Evolutionary conservation across 2,113 vertebrate genomes (phyloP).

Genomic region (Larimichthys polyactis): DNA sequence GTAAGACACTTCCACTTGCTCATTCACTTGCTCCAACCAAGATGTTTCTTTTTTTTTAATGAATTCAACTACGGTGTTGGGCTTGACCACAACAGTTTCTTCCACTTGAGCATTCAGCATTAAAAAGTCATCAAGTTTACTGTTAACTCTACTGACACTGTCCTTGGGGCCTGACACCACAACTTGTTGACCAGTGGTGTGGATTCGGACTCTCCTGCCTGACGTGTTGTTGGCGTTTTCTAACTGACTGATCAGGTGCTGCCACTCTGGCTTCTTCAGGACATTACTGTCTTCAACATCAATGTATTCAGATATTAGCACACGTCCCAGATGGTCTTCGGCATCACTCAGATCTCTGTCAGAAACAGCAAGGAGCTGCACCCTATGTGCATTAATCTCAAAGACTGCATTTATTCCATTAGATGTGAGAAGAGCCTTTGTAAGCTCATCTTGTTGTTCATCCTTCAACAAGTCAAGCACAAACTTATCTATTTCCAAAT

Average conservation of each 20-base stretch:
- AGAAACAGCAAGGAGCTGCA: conserved; percentile 79
- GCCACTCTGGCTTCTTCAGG: conserved; percentile 80
- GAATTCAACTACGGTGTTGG: conserved; percentile 74
- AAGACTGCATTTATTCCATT: conserved; percentile 82
- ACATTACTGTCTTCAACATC: conserved; percentile 77
- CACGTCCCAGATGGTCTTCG: conserved; percentile 78
- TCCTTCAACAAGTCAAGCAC: conserved; percentile 83
- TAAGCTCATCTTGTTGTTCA: conserved; percentile 76
- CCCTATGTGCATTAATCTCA: conserved; percentile 66
- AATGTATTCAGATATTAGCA: conserved; percentile 75
- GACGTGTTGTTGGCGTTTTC: conserved; percentile 54
- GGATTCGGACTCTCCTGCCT: conserved; percentile 63
- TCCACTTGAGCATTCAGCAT: conserved; percentile 77
- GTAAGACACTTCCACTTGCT: conserved; percentile 74
- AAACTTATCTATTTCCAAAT: conserved; percentile 62
- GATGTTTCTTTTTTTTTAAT: conserved; percentile 69
- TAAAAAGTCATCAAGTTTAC: conserved; percentile 81
- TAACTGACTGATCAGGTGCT: conserved; percentile 61
- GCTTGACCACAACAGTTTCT: conserved; percentile 68
- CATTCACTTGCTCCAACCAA: conserved; percentile 59
- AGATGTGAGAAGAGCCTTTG: conserved; percentile 79
- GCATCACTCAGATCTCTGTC: conserved; percentile 78
- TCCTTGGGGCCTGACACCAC: conserved; percentile 82
- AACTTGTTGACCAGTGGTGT: conserved; percentile 68
- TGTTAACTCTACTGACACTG: conserved; percentile 62